Evolutionary conservation across 2,888 invertebrate species (phyloP), one percentile per base, ranked within the genome.

Genomic region (Euphydryas editha): DNA sequence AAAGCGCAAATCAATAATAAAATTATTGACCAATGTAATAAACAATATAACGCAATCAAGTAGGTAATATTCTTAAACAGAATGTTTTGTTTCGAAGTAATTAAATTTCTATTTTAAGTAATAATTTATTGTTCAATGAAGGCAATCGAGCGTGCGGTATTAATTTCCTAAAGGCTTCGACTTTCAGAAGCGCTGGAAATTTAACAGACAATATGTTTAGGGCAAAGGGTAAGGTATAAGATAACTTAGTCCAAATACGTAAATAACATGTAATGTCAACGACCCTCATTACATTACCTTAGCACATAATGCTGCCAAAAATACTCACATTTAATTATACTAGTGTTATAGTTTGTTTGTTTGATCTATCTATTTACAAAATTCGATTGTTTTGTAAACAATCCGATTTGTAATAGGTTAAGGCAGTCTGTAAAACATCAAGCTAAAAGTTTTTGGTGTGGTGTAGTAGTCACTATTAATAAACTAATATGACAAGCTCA

Each of bases 61-160:
- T 5, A 30, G 4, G 30, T 30, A 30, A n/a, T 2, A 30, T 8
- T 30, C 30, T 8, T 46, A 46, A 47, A 13, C 20, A 47, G 13
- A 20, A 20, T 11, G 18, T 13, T 47, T 18, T 47, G 15, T 47
- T 24, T 30, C 18, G 3, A 56, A 37, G 30, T 62, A 47, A 46
- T 62, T 36, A 17, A 46, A 44, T 18, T 13, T 46, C 18, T 0
- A 13, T 36, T 46, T 24, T 13, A 55, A 46, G 13, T 47, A 56
- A 62, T 36, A 56, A 37, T 56, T 62, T 47, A 56, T 15, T 18
- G 13, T 37, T 62, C 46, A 67, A 65, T 58, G 63, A 70, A 68
- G 68, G 71, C 65, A 69, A 73, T 71, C 60, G 70, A 62, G 70
- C 69, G 65, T 64, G 44, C 46, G 59, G 62, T 72, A 73, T 68